phyloP scores from a whole-genome alignment of 2,888 invertebrate genomes.

The Amblyjoppa fuscipennis region DNA sequence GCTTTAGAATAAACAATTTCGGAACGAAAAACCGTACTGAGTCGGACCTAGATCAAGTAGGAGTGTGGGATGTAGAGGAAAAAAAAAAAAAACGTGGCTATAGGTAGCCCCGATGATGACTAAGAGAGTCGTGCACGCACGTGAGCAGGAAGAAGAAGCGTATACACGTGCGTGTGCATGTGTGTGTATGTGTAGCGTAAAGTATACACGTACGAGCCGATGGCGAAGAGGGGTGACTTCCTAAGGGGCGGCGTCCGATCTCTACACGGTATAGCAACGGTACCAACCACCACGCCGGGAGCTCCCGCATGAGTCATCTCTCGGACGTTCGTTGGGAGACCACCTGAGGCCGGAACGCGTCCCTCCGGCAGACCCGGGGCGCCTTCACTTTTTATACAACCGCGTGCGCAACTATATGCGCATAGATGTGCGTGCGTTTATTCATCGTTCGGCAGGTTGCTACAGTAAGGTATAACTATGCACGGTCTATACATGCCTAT shows the following conservation, averaged over 20 bases:
- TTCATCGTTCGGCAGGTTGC: slow-evolving; percentile 18
- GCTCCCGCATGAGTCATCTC: slow-evolving; percentile 72
- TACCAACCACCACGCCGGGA: slow-evolving; percentile 70
- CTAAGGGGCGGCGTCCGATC: slow-evolving; percentile 75
- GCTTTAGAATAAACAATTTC: not conserved
- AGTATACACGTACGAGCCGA: slow-evolving; percentile 27
- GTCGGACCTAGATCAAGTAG: not conserved
- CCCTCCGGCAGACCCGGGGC: slow-evolving; percentile 42
- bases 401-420: slow-evolving; percentile 14
- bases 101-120: slow-evolving; percentile 60
- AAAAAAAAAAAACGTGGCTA: slow-evolving; percentile 50
- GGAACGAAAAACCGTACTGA: not conserved
- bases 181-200: not conserved
- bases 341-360: slow-evolving; percentile 63
- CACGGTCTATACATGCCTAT: not conserved
- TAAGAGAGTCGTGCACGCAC: slow-evolving; percentile 62
- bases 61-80: slow-evolving; percentile 39
- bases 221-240: slow-evolving; percentile 77
- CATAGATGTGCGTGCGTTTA: slow-evolving; percentile 23
- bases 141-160: slow-evolving; percentile 62
- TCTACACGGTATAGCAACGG: slow-evolving; percentile 64
- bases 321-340: slow-evolving; percentile 57
- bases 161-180: slow-evolving; percentile 4
- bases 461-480: slow-evolving; percentile 2
- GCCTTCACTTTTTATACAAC: slow-evolving; percentile 51